phyloP scores from a whole-genome alignment of 2,113 vertebrate species.

The Meriones unguiculatus region DNA sequence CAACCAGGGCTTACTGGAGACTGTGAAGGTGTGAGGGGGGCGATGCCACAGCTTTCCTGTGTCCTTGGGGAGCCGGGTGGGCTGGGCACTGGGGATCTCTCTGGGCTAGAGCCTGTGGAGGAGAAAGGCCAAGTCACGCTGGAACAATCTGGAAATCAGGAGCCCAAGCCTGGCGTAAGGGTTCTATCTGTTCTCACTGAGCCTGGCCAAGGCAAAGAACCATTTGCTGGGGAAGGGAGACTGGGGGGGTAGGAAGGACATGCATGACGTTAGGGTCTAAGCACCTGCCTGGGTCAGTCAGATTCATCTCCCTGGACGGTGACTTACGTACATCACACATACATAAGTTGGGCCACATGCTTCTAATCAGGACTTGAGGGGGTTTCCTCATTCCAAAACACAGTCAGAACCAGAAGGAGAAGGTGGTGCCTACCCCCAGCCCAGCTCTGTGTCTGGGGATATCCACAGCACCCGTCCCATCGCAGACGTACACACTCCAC shows the following conservation, averaged over 20 bases:
- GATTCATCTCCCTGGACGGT: not conserved
- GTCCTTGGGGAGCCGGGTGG: slow-evolving; percentile 88
- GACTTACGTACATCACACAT: not conserved
- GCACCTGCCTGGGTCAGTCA: not conserved
- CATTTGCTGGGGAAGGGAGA: not conserved
- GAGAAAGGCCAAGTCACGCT: slow-evolving; percentile 28
- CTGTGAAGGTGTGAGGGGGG: slow-evolving; percentile 93
- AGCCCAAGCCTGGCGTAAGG: not conserved
- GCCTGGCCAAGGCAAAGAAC: not conserved
- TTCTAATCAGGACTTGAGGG: slow-evolving; percentile 77
- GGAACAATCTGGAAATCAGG: not conserved
- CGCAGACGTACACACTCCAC: not conserved
- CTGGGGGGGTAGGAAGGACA: not conserved
- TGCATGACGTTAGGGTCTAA: not conserved
- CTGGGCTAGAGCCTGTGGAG: slow-evolving; percentile 85
- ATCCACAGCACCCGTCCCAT: not conserved
- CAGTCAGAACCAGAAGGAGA: not conserved
- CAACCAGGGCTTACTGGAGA: slow-evolving; percentile 89
- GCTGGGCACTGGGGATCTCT: slow-evolving; percentile 87
- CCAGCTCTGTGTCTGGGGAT: not conserved
- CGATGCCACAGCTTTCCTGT: slow-evolving; percentile 92
- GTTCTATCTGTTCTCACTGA: not conserved
- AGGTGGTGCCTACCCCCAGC: not conserved
- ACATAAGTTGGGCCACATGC: not conserved
- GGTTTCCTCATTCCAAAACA: not conserved